Base-by-base conservation (phyloP, 2,888 invertebrate genomes). In the Ophraella communa region DNA sequence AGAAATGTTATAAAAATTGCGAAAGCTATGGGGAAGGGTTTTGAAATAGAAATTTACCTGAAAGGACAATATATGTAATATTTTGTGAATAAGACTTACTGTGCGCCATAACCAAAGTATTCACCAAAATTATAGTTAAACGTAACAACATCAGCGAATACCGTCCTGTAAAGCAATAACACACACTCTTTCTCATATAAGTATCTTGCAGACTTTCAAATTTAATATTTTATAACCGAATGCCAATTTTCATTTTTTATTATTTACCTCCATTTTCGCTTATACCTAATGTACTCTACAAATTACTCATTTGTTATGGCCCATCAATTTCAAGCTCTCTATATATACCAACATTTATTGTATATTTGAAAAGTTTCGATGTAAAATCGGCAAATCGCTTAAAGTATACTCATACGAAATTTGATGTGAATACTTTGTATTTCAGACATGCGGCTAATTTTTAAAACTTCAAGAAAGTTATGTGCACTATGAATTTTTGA, bases 261-360 rank as follows among this genome's bases (percentile, higher is more conserved):
- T 27, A 49, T 30, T 52, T 30, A 33, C 39, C 55, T 39, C 39
- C 21, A 39, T 54, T 47, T 30, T 35, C 59, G 14, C 24, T 51
- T 59, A 39, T 45, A 52, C 58, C 42, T 52, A 62, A 59, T 59
- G 54, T 64, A 55, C 59, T 60, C 59, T 24, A 51, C 56, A 60
- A 64, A 60, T 60, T 60, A 64, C 60, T 64, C 60, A 60, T 64
- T 56, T 64, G 52, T 60, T 64, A 64, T 64, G 49, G 55, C 51
- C 60, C 60, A 64, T 64, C 64, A 59, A 58, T 58, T 47, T 35
- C 21, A 23, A 52, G 17, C 42, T 42, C 35, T 52, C 59, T 51
- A 39, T 52, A n/a, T n/a, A 52, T 59, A 44, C 10, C 44, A 49
- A 35, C 52, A 42, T 59, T 59, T 49, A 42, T 27, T 55, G 51